phyloP scores from a whole-genome alignment of 92 coral and sea anemone genomes.

The Phenganax marumi region DNA sequence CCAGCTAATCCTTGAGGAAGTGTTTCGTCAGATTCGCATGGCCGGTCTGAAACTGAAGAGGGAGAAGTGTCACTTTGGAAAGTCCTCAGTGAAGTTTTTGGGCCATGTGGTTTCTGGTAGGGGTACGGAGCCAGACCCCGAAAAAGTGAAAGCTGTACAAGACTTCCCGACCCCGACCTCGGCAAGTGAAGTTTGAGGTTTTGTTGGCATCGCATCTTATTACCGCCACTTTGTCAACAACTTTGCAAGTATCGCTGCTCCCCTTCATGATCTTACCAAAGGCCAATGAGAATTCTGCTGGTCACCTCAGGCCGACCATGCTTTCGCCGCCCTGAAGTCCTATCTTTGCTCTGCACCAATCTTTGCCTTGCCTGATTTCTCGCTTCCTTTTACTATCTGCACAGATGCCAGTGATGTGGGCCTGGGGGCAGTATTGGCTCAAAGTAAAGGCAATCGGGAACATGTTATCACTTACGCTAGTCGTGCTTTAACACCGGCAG shows the following conservation, averaged over 20 bases:
- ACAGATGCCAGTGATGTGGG: slow-evolving; percentile 30
- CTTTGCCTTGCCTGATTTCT: slow-evolving; percentile 13
- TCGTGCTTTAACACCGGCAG: not conserved
- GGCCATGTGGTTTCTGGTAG: slow-evolving; percentile 50
- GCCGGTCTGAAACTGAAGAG: slow-evolving; percentile 50
- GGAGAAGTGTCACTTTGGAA: slow-evolving; percentile 38
- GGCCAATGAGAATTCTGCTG: slow-evolving; percentile 15
- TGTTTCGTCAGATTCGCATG: not conserved
- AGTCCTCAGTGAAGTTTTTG: slow-evolving; percentile 45
- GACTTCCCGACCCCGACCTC: slow-evolving; percentile 41
- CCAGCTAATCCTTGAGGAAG: slow-evolving; percentile 8
- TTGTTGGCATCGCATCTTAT: slow-evolving; percentile 46
- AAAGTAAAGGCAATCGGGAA: not conserved
- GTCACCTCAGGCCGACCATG: slow-evolving; percentile 8
- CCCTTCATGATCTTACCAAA: slow-evolving; percentile 15
- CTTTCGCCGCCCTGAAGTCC: slow-evolving; percentile 2
- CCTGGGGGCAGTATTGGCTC: not conserved
- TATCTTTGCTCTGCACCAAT: not conserved
- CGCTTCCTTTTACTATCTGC: slow-evolving; percentile 3
- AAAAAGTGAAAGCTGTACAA: slow-evolving; percentile 35
- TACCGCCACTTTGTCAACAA: slow-evolving; percentile 41
- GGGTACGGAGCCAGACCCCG: slow-evolving; percentile 34
- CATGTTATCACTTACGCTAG: not conserved
- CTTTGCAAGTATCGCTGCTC: slow-evolving; percentile 37
- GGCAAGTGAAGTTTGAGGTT: slow-evolving; percentile 36